Evolutionary conservation across 1,140 invertebrate genomes (phyloP).

Genomic region (Magallana gigas): DNA sequence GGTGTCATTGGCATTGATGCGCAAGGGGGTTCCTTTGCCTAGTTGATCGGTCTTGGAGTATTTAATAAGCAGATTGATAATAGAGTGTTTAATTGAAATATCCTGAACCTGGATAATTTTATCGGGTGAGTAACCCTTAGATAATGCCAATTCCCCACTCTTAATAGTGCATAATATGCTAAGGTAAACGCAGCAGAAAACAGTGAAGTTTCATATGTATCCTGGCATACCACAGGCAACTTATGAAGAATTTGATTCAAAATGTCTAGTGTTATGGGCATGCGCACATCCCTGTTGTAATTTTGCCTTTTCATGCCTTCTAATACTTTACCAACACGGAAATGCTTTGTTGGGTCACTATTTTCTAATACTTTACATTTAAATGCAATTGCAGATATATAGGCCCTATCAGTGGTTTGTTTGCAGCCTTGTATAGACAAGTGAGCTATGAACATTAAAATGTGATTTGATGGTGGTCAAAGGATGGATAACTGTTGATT

Average conservation of each 20-base stretch:
- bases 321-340: slow-evolving; percentile 39
- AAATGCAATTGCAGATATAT: slow-evolving; percentile 37
- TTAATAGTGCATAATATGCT: slow-evolving; percentile 35
- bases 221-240: not conserved
- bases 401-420: slow-evolving; percentile 5
- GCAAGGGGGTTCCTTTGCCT: too few relatives aligned
- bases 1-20: too few relatives aligned
- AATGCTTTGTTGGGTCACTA: not conserved
- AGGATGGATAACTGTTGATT: not conserved
- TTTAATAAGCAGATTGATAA: too few relatives aligned
- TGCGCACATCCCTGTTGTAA: not conserved
- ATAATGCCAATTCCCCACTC: slow-evolving; percentile 8
- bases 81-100: not conserved
- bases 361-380: slow-evolving; percentile 34
- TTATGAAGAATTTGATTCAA: slow-evolving; percentile 16
- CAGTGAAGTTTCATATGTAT: slow-evolving; percentile 36
- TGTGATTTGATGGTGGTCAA: slow-evolving; percentile 35
- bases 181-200: slow-evolving; percentile 32
- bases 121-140: not conserved
- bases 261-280: slow-evolving; percentile 36
- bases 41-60: too few relatives aligned
- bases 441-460: slow-evolving; percentile 42
- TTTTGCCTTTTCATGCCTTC: slow-evolving; percentile 29
- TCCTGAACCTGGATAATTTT: not conserved
- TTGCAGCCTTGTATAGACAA: slow-evolving; percentile 24